phyloP scores from a whole-genome alignment of 2,113 vertebrate species.

The Bufo gargarizans region DNA sequence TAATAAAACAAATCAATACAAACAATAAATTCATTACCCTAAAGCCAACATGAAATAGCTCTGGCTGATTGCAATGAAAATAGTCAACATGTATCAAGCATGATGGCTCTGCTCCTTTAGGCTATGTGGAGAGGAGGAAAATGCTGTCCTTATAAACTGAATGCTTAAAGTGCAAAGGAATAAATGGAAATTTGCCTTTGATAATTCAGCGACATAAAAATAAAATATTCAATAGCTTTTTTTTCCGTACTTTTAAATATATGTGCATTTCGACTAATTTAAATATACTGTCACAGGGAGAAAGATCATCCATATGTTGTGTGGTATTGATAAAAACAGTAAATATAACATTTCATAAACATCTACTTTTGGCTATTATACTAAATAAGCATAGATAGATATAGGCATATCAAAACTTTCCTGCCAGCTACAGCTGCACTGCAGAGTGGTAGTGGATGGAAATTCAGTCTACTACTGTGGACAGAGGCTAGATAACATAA shows the following conservation, averaged over 20 bases:
- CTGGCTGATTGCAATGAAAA: slow-evolving; percentile 56
- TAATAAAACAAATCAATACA: slow-evolving; percentile 57
- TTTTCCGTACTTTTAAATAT: slow-evolving; percentile 18
- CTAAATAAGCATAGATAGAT: background rate
- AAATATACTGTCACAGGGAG: background rate
- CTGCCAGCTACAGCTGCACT: background rate
- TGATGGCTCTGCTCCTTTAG: slow-evolving; percentile 44
- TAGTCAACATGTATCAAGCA: slow-evolving; percentile 55
- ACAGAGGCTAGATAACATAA: too few relatives aligned
- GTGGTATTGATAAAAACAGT: background rate
- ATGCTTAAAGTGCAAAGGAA: slow-evolving; percentile 20
- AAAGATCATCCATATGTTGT: background rate
- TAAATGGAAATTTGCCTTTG: slow-evolving; percentile 21
- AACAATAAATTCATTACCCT: slow-evolving; percentile 58
- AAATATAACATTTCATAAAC: background rate
- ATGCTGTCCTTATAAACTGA: slow-evolving; percentile 18
- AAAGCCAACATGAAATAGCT: slow-evolving; percentile 57
- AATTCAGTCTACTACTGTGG: too few relatives aligned
- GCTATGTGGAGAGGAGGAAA: slow-evolving; percentile 33
- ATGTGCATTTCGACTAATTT: background rate
- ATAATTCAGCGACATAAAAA: background rate
- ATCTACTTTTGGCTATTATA: background rate
- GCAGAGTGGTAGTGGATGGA: background rate
- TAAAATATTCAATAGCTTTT: slow-evolving; percentile 11
- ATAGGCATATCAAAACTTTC: background rate